phyloP scores from a whole-genome alignment of 2,797 vertebrate species.

The Hoplostethus atlanticus region DNA sequence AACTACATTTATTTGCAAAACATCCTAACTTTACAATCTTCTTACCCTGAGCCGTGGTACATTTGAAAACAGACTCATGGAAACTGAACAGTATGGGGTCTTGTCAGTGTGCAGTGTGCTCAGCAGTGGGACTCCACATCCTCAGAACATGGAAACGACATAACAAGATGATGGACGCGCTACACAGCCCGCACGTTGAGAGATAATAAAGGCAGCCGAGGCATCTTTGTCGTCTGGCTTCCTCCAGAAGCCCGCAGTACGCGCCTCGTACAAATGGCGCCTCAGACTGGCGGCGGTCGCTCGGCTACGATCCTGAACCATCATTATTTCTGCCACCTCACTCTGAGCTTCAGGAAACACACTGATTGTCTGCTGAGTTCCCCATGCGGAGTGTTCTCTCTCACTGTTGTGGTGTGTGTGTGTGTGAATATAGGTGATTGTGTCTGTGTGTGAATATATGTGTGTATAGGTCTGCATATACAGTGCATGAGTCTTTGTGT shows the following conservation, averaged over 20 bases:
- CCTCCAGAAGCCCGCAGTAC: slow-evolving; percentile 19
- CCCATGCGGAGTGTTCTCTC: neutral
- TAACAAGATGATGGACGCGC: slow-evolving; percentile 70
- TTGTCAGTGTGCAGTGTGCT: slow-evolving; percentile 32
- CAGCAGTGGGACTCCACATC: slow-evolving; percentile 38
- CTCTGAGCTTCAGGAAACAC: slow-evolving; percentile 53
- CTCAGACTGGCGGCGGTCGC: slow-evolving; percentile 13
- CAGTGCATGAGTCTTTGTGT: neutral
- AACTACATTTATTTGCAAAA: no score
- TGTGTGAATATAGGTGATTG: neutral
- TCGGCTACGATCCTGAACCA: slow-evolving; percentile 42
- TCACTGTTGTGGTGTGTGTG: neutral
- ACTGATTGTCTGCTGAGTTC: slow-evolving; percentile 47
- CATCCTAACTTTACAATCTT: no score
- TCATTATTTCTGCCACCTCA: slow-evolving; percentile 57
- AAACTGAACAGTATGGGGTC: no score
- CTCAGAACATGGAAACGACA: slow-evolving; percentile 60
- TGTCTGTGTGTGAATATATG: slow-evolving; percentile 11
- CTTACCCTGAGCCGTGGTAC: no score
- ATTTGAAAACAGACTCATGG: no score
- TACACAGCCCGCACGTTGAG: slow-evolving; percentile 64
- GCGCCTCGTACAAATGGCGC: slow-evolving; percentile 24
- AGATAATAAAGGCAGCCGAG: slow-evolving; percentile 66
- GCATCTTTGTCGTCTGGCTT: slow-evolving; percentile 63
- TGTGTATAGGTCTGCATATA: neutral